Evolutionary conservation across 2,113 vertebrate species (phyloP).

Genomic region (Eira barbara): DNA sequence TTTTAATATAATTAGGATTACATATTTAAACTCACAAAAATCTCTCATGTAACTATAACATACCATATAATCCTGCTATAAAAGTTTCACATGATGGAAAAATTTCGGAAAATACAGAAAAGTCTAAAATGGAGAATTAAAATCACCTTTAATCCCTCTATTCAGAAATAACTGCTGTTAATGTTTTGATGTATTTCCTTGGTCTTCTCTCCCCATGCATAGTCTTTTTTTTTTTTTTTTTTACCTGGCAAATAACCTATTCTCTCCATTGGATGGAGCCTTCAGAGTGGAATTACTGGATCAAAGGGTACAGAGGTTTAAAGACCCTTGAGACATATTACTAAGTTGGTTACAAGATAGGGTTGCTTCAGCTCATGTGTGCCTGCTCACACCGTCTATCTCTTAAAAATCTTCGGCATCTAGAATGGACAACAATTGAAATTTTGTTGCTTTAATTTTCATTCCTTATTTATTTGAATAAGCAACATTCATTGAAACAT

Average conservation of each 20-base stretch:
- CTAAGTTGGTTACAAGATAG: background rate
- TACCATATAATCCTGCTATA: background rate
- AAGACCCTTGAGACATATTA: background rate
- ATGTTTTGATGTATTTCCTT: background rate
- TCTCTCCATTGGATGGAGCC: background rate
- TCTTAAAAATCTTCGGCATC: background rate
- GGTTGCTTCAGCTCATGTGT: background rate
- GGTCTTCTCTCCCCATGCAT: background rate
- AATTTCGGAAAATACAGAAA: background rate
- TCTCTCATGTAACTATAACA: background rate
- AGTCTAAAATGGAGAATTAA: constrained; percentile 7
- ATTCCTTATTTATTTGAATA: constrained; percentile 13
- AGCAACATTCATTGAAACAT: background rate
- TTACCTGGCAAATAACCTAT: background rate
- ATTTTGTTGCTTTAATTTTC: background rate
- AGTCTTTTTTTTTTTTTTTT: background rate
- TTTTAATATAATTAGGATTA: background rate
- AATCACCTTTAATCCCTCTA: background rate
- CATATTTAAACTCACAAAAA: background rate
- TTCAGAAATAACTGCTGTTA: background rate
- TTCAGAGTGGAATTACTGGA: background rate
- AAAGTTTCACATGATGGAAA: background rate
- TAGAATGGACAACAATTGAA: background rate
- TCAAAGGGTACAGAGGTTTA: background rate
- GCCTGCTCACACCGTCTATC: background rate